Base-by-base conservation (phyloP, 2,113 vertebrate genomes). In the Chiloscyllium plagiosum region DNA sequence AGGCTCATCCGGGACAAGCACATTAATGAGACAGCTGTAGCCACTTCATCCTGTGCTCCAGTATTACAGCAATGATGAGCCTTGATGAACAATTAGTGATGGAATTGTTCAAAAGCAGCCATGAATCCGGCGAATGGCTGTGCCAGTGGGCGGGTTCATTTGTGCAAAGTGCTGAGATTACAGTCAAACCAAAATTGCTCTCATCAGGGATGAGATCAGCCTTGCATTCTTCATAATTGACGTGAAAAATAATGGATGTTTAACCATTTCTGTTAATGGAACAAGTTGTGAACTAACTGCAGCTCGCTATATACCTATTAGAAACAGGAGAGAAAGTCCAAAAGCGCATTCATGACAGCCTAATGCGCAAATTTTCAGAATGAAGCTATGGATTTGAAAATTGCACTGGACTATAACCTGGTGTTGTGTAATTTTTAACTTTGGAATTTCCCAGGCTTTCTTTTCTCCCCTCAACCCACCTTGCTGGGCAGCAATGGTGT, bases 11-110 rank as follows among this genome's bases (percentile, higher is more conserved):
- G 47, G 47, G 50, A 87, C 47, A 56, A 42, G 78, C 15, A 24
- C 47, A 50, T 86, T 86, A 86, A 86, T 86, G 83, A 50, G 47
- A 86, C 83, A 86, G 83, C 83, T 86, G 83, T 8, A 86, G 83
- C 83, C 83, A 86, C 83, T 86, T 86, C 83, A 86, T 47, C 37
- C 83, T 24, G 6, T 86, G 83, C 83, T 83, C 78, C 78, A 4
- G n/a, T 37, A 19, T 37, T 17, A n/a, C 78, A 83, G 78, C 5
- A 50, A 47, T 87, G 86, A 89, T 89, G 86, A 89, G 17, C n/a
- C 33, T 37, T 92, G 61, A 92, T 33, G 89, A 92, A 66, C 26
- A 92, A 47, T 92, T 61, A 66, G 61, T 89, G 52, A 83, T 33
- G 61, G 65, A 92, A 65, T 92, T 65, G 89, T n/a, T 92, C 89